Evolutionary conservation across 2,888 invertebrate species (phyloP).

Genomic region (Aphrophora alni): DNA sequence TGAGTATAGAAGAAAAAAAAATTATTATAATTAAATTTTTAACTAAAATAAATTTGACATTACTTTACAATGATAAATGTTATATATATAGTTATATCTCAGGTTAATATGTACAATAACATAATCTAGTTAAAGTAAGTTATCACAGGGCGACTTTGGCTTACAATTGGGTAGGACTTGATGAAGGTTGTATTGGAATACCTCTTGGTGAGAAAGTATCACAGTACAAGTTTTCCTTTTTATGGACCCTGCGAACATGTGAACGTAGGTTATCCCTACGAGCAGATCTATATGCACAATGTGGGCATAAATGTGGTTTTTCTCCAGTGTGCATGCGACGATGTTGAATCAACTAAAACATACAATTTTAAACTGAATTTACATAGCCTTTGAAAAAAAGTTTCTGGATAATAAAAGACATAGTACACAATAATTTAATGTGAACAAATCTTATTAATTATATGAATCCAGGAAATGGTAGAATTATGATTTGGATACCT

Average conservation of each 20-base stretch:
- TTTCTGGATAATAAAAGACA: no score
- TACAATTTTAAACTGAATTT: no score
- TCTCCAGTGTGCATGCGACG: neutral
- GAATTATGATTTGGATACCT: no score
- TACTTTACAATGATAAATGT: neutral
- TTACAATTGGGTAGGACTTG: neutral
- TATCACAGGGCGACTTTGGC: neutral
- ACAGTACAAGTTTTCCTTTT: neutral
- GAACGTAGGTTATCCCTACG: neutral
- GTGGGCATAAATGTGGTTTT: neutral
- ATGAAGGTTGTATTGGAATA: neutral
- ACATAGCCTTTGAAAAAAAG: no score
- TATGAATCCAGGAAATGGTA: no score
- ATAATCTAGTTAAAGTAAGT: neutral
- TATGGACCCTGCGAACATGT: neutral
- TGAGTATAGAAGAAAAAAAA: no score
- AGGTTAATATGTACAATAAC: neutral
- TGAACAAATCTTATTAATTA: no score
- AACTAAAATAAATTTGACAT: neutral
- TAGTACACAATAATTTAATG: no score
- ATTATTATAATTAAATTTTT: no score
- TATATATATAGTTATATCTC: neutral
- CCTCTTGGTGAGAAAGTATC: slow-evolving; percentile 5
- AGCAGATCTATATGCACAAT: neutral
- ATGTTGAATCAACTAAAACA: neutral